Evolutionary conservation across 1,140 invertebrate genomes (phyloP).

Genomic region (Nymphalis io): DNA sequence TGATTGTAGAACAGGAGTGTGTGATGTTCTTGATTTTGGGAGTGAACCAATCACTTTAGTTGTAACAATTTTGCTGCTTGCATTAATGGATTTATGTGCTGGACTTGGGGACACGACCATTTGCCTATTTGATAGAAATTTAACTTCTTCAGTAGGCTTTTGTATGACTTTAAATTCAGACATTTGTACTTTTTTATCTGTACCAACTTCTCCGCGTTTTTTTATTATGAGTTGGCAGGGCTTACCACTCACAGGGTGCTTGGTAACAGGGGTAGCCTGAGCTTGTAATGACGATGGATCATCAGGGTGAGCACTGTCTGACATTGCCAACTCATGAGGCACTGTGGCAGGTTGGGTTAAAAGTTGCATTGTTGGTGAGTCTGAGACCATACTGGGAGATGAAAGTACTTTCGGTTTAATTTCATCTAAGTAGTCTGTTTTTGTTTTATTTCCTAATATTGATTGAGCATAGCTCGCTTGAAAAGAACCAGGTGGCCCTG

Average conservation of each 20-base stretch:
- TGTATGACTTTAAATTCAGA: slow-evolving; percentile 74
- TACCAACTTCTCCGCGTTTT: slow-evolving; percentile 54
- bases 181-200: slow-evolving; percentile 74
- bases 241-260: slow-evolving; percentile 58
- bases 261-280: slow-evolving; percentile 52
- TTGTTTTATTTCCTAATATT: slow-evolving; percentile 62
- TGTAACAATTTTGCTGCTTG: slow-evolving; percentile 68
- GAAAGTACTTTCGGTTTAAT: slow-evolving; percentile 65
- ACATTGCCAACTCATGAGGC: slow-evolving; percentile 62
- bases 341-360: slow-evolving; percentile 65
- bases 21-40: slow-evolving; percentile 53
- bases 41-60: slow-evolving; percentile 73
- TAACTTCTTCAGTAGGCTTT: slow-evolving; percentile 69
- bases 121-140: slow-evolving; percentile 71
- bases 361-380: slow-evolving; percentile 72
- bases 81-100: slow-evolving; percentile 63
- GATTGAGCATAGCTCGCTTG: slow-evolving; percentile 77
- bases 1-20: slow-evolving; percentile 49
- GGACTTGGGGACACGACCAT: slow-evolving; percentile 65
- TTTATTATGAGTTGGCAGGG: slow-evolving; percentile 75
- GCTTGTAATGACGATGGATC: slow-evolving; percentile 53
- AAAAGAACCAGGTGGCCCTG: slow-evolving; percentile 66
- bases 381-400: slow-evolving; percentile 60
- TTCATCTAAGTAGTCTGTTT: slow-evolving; percentile 67
- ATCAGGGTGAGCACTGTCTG: slow-evolving; percentile 59